phyloP scores from a whole-genome alignment of 2,888 invertebrate species.

The Cataglyphis rosenhaueri region DNA sequence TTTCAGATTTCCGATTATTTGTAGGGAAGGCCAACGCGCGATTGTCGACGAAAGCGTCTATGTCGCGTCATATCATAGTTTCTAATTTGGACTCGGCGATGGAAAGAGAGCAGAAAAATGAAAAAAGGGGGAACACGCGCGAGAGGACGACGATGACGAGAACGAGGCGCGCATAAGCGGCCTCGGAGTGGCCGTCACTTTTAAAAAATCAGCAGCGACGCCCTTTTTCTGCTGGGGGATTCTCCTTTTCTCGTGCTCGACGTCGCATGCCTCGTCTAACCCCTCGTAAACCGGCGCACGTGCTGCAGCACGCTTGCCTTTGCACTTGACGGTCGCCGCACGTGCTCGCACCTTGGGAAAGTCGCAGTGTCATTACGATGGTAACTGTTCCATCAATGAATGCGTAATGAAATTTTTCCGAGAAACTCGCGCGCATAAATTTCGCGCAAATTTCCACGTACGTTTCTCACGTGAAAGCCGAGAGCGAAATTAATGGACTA shows the following conservation, averaged over 20 bases:
- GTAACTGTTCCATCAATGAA: constrained; percentile 21
- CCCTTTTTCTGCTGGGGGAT: not conserved
- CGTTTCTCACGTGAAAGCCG: not conserved
- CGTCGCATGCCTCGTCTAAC: not conserved
- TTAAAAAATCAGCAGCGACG: constrained; percentile 22
- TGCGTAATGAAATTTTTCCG: constrained; percentile 13
- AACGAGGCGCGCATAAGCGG: constrained; percentile 18
- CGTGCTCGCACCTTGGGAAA: constrained; percentile 11
- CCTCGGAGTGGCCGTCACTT: constrained; percentile 15
- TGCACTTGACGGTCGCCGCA: constrained; percentile 28
- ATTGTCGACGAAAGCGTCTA: constrained; percentile 1
- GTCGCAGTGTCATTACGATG: constrained; percentile 12
- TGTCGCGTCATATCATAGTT: not conserved
- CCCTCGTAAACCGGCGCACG: constrained; percentile 30
- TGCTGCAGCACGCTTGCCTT: not conserved
- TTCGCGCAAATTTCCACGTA: not conserved
- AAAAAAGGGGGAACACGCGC: not conserved
- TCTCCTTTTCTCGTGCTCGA: constrained; percentile 39
- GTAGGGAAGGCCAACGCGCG: not conserved
- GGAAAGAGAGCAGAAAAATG: not conserved
- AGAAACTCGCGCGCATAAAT: not conserved
- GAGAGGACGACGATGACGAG: not conserved
- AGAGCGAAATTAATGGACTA: not conserved
- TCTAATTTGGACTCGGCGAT: constrained; percentile 23
- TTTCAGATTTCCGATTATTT: not conserved